Conservation (phyloP, 2,888 invertebrate species). For the Fragum whitleyi region DNA sequence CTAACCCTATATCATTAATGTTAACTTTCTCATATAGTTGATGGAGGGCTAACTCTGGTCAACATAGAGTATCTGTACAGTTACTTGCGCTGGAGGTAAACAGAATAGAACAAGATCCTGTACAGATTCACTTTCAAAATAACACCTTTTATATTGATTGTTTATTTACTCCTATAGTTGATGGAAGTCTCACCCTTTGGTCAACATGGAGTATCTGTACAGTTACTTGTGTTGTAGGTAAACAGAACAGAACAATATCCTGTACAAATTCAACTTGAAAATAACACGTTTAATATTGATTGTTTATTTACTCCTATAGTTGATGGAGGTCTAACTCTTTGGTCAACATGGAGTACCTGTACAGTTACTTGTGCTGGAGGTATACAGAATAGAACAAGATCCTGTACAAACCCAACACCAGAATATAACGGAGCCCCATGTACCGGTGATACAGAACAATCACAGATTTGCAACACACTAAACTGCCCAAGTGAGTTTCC, state of each 20-base stretch:
- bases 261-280: conserved; percentile 30
- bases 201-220: conserved; percentile 30
- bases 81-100: conserved; percentile 23
- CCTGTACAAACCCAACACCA: conserved; percentile 49
- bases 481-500: conserved; percentile 24
- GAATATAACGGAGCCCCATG: conserved; percentile 42
- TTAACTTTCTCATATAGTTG: conserved; percentile 21
- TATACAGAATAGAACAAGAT: conserved; percentile 18
- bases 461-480: conserved; percentile 35
- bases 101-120: conserved; percentile 37
- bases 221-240: conserved; percentile 23
- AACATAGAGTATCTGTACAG: conserved; percentile 27
- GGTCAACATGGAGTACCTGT: conserved; percentile 39
- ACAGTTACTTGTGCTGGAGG: conserved; percentile 30
- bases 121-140: conserved; percentile 28
- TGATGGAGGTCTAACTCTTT: conserved; percentile 40
- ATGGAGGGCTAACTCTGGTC: conserved; percentile 42
- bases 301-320: conserved; percentile 24
- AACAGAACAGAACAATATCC: conserved; percentile 15
- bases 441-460: conserved; percentile 23
- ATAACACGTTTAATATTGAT: no score
- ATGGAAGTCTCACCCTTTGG: conserved; percentile 37
- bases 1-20: no score
- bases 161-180: conserved; percentile 22
- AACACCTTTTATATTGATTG: conserved; percentile 1